Base-by-base conservation (phyloP, 2,113 vertebrate genomes). In the Progne subis region DNA sequence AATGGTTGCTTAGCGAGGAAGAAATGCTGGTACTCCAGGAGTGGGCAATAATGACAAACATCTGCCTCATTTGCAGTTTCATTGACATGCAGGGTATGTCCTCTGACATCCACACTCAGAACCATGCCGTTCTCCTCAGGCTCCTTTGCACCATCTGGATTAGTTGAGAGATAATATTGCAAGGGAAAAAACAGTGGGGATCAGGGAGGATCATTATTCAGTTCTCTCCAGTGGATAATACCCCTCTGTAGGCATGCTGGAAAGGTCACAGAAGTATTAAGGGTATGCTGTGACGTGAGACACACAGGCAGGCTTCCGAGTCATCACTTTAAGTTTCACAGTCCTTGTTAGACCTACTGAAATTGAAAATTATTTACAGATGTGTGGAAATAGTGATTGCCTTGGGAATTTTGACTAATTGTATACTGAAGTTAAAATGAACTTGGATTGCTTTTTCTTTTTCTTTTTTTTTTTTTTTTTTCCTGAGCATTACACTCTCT, bases 51-150 rank as follows among this genome's bases (percentile, higher is more conserved):
- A 90, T 63, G 56, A 46, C 67, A 76, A 95, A 94, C 94, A 96
- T 92, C 95, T 95, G 90, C 86, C 78, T 92, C 52, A 34, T 86
- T 31, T 88, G 89, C 93, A 79, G 65, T 69, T 71, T 55, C 72
- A 47, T 14, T 41, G 53, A 55, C 49, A 25, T 3, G 57, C 57
- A 92, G 86, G 92, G 14, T 59, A 29, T 29, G 61, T 90, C 82
- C 84, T 94, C 86, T 19, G 52, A 92, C 88, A 75, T 28, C 49
- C 41, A 12, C n/a, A 6, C 55, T 83, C 53, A 29, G 55, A 94
- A 61, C 75, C 83, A 75, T 68, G 46, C 60, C 5, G 0, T 37
- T 86, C 93, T 94, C 72, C 68, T 90, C 76, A 64, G 47, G 11
- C 55, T 96, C 34, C 67, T 88, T 68, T 78, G 56, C n/a, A 74